phyloP scores from a whole-genome alignment of 2,888 invertebrate genomes.

The Epirrita christyi region DNA sequence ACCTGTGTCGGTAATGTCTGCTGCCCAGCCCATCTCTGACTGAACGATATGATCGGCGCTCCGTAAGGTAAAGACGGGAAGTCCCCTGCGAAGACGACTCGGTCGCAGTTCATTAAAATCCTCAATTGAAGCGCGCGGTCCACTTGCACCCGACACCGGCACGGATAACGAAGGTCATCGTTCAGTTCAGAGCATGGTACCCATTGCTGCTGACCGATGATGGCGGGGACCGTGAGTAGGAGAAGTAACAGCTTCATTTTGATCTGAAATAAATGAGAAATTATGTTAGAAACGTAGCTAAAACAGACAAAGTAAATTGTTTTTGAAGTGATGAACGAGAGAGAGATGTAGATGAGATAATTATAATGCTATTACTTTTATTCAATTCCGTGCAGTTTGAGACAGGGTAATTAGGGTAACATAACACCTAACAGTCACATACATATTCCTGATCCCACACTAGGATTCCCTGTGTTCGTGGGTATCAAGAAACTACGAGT shows the following conservation, averaged over 20 bases:
- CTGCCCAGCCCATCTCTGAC: slow-evolving; percentile 91
- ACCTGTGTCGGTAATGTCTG: slow-evolving; percentile 92
- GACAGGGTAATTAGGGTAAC: too few species aligned
- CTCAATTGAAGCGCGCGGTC: slow-evolving; percentile 75
- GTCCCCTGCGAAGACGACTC: slow-evolving; percentile 91
- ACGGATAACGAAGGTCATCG: slow-evolving; percentile 90
- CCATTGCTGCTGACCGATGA: slow-evolving; percentile 79
- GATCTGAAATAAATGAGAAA: slow-evolving; percentile 50
- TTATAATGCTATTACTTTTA: too few species aligned
- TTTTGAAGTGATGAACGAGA: too few species aligned
- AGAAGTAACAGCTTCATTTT: slow-evolving; percentile 69
- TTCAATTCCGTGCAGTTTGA: too few species aligned
- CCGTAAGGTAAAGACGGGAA: slow-evolving; percentile 90
- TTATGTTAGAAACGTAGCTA: not conserved
- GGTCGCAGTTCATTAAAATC: slow-evolving; percentile 92
- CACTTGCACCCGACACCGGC: slow-evolving; percentile 83
- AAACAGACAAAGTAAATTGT: too few species aligned
- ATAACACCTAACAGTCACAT: too few species aligned
- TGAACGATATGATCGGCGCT: slow-evolving; percentile 91
- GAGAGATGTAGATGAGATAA: too few species aligned
- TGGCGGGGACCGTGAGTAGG: slow-evolving; percentile 58
- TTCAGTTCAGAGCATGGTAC: slow-evolving; percentile 91
- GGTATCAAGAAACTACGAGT: too few species aligned
- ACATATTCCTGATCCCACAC: too few species aligned
- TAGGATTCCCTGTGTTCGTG: too few species aligned